Evolutionary conservation across 2,113 vertebrate genomes (phyloP), one percentile per base, ranked within the genome.

Genomic region (Catharus fuscescens): DNA sequence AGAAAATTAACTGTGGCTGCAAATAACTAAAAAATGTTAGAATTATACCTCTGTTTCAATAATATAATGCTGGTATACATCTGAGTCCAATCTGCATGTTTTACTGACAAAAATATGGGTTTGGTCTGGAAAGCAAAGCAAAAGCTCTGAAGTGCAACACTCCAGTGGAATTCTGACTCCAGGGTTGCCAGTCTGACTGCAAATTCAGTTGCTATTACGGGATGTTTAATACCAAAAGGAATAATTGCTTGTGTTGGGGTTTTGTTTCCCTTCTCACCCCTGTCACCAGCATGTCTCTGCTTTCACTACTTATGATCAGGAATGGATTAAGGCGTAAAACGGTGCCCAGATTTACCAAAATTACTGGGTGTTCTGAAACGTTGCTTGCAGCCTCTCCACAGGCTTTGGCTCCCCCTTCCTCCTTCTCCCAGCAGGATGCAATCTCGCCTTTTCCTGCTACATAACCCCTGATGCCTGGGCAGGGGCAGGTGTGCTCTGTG

Each of bases 91-190:
- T 84, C 64, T 67, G 12, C 40, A 64, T 74, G 52, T 80, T 88
- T 94, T 77, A 23, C 69, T 66, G 52, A 69, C 61, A 79, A 74
- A 80, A 79, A 65, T 32, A 70, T 4, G 34, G 48, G 7, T 67
- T 85, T 88, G 28, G 44, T 56, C 24, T 79, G 48, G 44, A 81
- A 86, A 81, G n/a, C 47, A 86, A 77, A 91, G 78, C 34, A 45
- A 87, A 74, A 28, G 18, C n/a, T 88, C n/a, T 5, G 1, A 25
- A 78, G 6, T 64, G 31, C 29, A 60, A 29, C 36, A 21, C 28
- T 23, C 16, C 13, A 34, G 44, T 29, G 20, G 56, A 70, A 59
- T 78, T 66, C 69, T 84, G 57, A 71, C 64, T 67, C 40, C 59
- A 23, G 71, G 16, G n/a, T 8, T 70, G 36, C 53, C 66, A 48